Percentiles rank a stretch among this genome's conserved stretches.
These are phyloP conservation scores for Microchrysa polita DNA, from an alignment of 2,888 invertebrate species.

Conservation along the genomic window DNA sequence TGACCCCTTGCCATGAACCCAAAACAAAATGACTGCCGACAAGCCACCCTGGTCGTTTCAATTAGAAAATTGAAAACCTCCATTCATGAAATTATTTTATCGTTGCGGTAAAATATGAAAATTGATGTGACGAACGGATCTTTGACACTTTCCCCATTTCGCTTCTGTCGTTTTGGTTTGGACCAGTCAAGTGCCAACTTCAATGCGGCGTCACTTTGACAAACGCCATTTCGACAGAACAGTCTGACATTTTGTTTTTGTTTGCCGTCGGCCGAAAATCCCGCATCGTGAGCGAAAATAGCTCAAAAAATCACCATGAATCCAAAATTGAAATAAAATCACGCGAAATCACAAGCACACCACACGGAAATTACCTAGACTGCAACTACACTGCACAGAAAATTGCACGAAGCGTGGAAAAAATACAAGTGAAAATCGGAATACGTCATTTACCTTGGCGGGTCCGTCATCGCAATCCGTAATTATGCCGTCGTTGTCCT, in stretches of 20 bases:
- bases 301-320: no score
- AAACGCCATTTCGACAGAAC: slow-evolving; percentile 37
- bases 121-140: background rate
- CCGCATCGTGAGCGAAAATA: no score
- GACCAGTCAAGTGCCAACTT: slow-evolving; percentile 2
- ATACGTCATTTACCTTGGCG: slow-evolving; percentile 43
- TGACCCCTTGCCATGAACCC: slow-evolving; percentile 16
- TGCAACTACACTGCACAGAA: background rate
- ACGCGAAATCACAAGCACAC: no score
- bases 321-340: no score
- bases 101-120: background rate
- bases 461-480: slow-evolving; percentile 46
- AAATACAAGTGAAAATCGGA: slow-evolving; percentile 10
- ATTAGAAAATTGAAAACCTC: background rate
- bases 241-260: slow-evolving; percentile 33
- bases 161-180: slow-evolving; percentile 26
- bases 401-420: background rate
- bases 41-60: background rate
- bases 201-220: slow-evolving; percentile 25
- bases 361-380: no score
- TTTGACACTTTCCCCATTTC: slow-evolving; percentile 27
- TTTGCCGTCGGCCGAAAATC: background rate
- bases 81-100: no score
- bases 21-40: background rate
- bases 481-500: slow-evolving; percentile 19